Evolutionary conservation across 2,888 invertebrate genomes (phyloP), one percentile per base, ranked within the genome.

Genomic region (Vannuccia rotundouncinata): DNA sequence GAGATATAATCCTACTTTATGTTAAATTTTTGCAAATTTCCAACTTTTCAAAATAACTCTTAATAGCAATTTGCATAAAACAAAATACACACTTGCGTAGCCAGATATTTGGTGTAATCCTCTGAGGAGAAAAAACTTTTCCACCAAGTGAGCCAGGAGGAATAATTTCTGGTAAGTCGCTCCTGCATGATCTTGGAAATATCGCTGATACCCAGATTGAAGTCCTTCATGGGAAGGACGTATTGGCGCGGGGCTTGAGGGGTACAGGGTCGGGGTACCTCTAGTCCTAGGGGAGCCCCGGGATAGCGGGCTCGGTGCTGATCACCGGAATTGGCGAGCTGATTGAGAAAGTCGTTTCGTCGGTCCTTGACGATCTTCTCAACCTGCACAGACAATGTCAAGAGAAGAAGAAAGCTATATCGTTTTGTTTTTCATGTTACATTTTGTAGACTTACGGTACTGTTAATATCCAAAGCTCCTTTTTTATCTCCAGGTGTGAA

Each of bases 141-240:
- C 88, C 88, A 88, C 86, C 87, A 87, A 45, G 84, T 84, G 27
- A 87, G 83, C 88, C 88, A 88, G 0, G 86, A 86, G 31, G 85
- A 85, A 78, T 87, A 87, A 0, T 85, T 85, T 10, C 86, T 80
- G 0, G 85, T 84, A 84, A 85, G 84, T 80, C 86, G 85, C 82
- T 86, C 86, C 28, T 80, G 82, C 60, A 82, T 80, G 59, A 82
- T 78, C 28, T 81, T 77, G 22, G 82, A 82, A 22, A 77, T 66
- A 5, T 82, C 82, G 29, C 77, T 45, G 25, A 82, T 25, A 29
- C 78, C 60, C 29, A 29, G 29, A 22, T 79, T 29, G 59, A 80
- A 80, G 0, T 80, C 31, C 13, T 59, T 78, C 29, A 31, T 1
- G 17, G 76, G 27, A n/a, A 80, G 25, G 29, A 79, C 13, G 59